phyloP scores from a whole-genome alignment of 2,888 invertebrate genomes.

The Pheosia gnoma region DNA sequence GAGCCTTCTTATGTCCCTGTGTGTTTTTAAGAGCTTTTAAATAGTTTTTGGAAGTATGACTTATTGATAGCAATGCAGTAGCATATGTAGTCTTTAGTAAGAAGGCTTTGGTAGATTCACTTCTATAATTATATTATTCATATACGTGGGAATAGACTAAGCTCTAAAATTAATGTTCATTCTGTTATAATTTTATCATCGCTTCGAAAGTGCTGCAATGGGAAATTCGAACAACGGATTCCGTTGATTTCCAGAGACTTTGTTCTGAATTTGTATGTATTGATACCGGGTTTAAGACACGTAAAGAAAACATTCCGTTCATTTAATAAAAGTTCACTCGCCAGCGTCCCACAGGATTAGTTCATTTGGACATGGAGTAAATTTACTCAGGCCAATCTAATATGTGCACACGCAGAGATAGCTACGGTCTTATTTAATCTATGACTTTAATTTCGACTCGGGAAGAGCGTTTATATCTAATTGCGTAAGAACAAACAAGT shows the following conservation, averaged over 20 bases:
- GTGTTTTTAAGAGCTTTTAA: too few relatives aligned
- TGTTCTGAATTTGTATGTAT: not conserved
- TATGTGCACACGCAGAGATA: constrained; percentile 56
- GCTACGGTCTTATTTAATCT: constrained; percentile 60
- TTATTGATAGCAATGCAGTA: too few relatives aligned
- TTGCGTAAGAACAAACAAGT: constrained; percentile 27
- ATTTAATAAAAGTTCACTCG: constrained; percentile 62
- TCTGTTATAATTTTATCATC: too few relatives aligned
- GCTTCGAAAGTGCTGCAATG: too few relatives aligned
- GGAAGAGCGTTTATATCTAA: constrained; percentile 31
- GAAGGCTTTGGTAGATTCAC: too few relatives aligned
- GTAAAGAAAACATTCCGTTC: constrained; percentile 45
- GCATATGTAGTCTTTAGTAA: too few relatives aligned
- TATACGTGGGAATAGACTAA: too few relatives aligned
- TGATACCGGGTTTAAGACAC: constrained; percentile 20
- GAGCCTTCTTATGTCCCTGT: too few relatives aligned
- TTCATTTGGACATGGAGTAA: constrained; percentile 72
- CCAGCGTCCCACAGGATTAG: constrained; percentile 60
- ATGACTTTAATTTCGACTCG: constrained; percentile 61
- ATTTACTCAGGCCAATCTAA: constrained; percentile 76
- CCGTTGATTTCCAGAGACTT: not conserved
- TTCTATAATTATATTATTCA: too few relatives aligned
- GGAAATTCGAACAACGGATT: not conserved
- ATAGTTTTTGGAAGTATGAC: too few relatives aligned
- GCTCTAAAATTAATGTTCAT: too few relatives aligned